phyloP scores from a whole-genome alignment of 2,797 vertebrate genomes.

The Coreius guichenoti region DNA sequence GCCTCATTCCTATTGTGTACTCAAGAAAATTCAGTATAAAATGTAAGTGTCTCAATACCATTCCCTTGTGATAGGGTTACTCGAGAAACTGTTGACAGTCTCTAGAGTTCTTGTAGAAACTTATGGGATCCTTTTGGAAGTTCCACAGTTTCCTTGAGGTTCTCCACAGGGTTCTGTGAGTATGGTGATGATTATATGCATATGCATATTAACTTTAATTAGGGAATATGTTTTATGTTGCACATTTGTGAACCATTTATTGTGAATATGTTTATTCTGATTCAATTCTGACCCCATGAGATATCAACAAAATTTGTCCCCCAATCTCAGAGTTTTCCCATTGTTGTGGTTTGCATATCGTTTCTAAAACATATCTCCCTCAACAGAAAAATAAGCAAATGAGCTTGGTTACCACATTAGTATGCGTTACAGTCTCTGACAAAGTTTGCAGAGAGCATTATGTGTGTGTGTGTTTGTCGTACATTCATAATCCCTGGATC shows the following conservation, averaged over 20 bases:
- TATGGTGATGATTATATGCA: not conserved
- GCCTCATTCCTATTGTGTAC: not conserved
- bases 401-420: constrained; percentile 6
- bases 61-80: not conserved
- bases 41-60: not conserved
- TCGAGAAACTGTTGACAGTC: not conserved
- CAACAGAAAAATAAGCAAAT: constrained; percentile 24
- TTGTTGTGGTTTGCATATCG: not conserved
- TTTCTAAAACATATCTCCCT: not conserved
- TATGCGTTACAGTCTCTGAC: constrained; percentile 36
- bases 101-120: not conserved
- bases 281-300: not conserved
- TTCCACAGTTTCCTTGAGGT: not conserved
- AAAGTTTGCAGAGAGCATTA: constrained; percentile 32
- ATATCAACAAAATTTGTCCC: not conserved
- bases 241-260: too few species aligned
- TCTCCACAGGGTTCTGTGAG: not conserved
- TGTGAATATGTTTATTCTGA: not conserved
- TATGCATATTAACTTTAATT: not conserved
- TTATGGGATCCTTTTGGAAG: not conserved
- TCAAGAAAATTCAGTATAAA: not conserved
- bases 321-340: not conserved
- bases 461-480: constrained; percentile 5
- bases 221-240: not conserved
- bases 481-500: constrained; percentile 24